Conservation (phyloP, 2,888 invertebrate species). For the Minunthozetes semirufus region DNA sequence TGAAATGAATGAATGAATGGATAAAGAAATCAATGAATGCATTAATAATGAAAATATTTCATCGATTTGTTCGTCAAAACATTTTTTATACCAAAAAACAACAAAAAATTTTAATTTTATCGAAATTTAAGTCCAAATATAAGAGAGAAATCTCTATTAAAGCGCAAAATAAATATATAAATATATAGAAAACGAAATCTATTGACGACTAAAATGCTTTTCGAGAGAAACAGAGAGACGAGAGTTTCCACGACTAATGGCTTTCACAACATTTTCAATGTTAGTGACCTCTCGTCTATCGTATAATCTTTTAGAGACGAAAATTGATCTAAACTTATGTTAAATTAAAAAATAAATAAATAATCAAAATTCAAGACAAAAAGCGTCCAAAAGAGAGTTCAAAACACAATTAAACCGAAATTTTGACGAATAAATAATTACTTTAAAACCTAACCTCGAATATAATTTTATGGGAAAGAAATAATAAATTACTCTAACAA, state of each 20-base stretch:
- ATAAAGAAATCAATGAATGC: neutral
- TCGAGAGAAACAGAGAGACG: neutral
- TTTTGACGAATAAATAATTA: neutral
- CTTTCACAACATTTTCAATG: neutral
- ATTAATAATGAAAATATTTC: slow-evolving; percentile 7
- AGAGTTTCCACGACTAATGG: neutral
- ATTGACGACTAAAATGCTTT: neutral
- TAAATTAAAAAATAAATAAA: neutral
- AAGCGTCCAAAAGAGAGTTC: neutral
- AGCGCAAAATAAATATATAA: neutral
- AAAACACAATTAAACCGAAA: neutral
- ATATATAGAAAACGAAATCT: neutral
- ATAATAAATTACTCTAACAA: too few species aligned
- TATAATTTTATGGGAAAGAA: too few species aligned
- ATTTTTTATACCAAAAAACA: neutral
- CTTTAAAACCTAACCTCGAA: too few species aligned
- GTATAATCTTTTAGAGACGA: neutral
- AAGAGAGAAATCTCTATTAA: neutral
- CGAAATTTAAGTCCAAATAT: neutral
- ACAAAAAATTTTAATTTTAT: neutral
- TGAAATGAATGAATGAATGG: neutral
- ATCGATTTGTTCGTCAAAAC: neutral
- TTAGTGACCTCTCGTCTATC: slow-evolving; percentile 19
- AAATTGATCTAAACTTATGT: slow-evolving; percentile 17
- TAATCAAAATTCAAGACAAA: neutral